Base-by-base conservation (phyloP, 1,140 invertebrate species). In the Coelopa frigida region DNA sequence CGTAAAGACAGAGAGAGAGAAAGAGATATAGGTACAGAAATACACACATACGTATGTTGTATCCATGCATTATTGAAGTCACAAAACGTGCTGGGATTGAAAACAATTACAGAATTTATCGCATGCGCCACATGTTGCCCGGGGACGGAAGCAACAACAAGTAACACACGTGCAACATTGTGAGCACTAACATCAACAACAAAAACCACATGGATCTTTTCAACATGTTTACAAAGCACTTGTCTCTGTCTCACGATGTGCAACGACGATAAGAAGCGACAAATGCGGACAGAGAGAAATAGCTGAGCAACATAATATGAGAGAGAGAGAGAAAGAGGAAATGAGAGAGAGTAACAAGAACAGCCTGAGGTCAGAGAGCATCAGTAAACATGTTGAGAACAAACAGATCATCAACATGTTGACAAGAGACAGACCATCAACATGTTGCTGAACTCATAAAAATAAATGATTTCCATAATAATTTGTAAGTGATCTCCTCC, bases 51-150 rank as follows among this genome's bases (percentile, higher is more conserved):
- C 2, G 26, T 39, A 39, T 39, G 20, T 18, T 39, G 37, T n/a
- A 24, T 21, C 5, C 12, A 39, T 8, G n/a, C n/a, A n/a, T 8
- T 63, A 63, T 64, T 52, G 53, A 64, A 64, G 61, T 61, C 61
- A 59, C 56, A 64, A 57, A 64, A 64, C 58, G 60, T 55, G 58
- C 59, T 60, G 60, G 63, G 63, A 64, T 64, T 64, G 61, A 64
- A 64, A 64, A 61, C 61, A 64, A 58, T 64, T 64, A 58, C 61
- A 64, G 58, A 61, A 64, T 64, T 64, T 63, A 64, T 64, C 52
- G 51, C 56, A 50, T 48, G 42, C 29, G 50, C 17, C 5, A 35
- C 33, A 33, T 17, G 20, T 35, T 35, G n/a, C n/a, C n/a, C n/a
- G 5, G 20, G 5, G 33, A 35, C 33, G 33, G 20, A 15, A 11